Evolutionary conservation across 2,797 vertebrate genomes (phyloP).

Genomic region (Paramormyrops hopkinsi): DNA sequence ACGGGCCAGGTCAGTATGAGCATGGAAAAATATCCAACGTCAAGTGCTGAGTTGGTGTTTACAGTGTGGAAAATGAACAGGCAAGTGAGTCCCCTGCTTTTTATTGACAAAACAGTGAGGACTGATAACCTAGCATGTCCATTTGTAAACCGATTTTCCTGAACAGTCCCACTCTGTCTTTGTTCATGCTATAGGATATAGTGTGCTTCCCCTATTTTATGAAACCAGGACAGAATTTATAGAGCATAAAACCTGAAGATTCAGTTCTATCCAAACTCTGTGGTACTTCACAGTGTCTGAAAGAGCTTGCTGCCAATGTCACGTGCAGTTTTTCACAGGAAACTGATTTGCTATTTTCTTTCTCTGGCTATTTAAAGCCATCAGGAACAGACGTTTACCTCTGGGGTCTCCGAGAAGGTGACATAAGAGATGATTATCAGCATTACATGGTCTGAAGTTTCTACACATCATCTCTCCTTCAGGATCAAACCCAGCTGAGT

Average conservation of each 20-base stretch:
- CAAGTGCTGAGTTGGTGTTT: neutral
- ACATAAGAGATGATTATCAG: constrained; percentile 10
- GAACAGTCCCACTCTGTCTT: neutral
- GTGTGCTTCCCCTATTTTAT: neutral
- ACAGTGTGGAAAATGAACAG: neutral
- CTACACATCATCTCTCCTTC: neutral
- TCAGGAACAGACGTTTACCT: constrained; percentile 15
- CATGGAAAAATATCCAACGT: neutral
- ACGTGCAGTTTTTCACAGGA: constrained; percentile 48
- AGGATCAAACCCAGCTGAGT: neutral
- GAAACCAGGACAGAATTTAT: neutral
- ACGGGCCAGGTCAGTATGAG: neutral
- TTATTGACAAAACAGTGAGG: neutral
- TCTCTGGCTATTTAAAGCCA: constrained; percentile 3
- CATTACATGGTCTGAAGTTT: neutral
- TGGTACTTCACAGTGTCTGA: neutral
- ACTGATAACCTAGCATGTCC: neutral
- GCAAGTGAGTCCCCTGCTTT: neutral
- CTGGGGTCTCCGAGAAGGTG: neutral
- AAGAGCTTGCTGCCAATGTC: constrained; percentile 28
- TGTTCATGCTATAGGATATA: neutral
- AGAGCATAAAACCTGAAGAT: neutral
- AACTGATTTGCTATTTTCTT: constrained; percentile 33
- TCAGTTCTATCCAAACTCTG: neutral
- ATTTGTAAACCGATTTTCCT: neutral